phyloP scores from a whole-genome alignment of 2,888 invertebrate genomes.

The Drosophila lutescens region DNA sequence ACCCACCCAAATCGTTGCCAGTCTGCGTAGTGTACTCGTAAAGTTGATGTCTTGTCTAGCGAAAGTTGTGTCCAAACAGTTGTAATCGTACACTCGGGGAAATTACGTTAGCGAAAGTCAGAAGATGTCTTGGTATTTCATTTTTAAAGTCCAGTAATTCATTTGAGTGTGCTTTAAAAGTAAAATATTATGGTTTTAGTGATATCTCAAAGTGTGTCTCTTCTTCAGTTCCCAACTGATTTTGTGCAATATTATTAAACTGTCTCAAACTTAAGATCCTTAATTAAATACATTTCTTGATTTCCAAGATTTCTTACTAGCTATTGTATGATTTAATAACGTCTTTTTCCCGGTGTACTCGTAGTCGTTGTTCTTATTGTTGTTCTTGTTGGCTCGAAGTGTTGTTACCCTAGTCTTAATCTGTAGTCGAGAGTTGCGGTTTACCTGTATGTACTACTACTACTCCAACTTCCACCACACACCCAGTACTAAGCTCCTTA shows the following conservation, averaged over 20 bases:
- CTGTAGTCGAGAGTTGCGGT: constrained; percentile 58
- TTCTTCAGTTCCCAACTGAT: too few species aligned
- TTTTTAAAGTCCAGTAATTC: neutral
- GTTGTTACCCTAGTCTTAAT: constrained; percentile 48
- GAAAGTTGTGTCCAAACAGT: constrained; percentile 31
- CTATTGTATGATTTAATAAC: neutral
- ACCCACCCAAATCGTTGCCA: constrained; percentile 7
- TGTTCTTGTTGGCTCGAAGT: constrained; percentile 35
- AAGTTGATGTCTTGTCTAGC: constrained; percentile 39
- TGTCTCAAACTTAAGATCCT: too few species aligned
- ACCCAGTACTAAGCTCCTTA: constrained; percentile 20
- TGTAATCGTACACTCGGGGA: constrained; percentile 9
- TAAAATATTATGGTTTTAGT: too few species aligned
- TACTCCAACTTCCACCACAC: constrained; percentile 37
- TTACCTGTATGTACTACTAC: constrained; percentile 42
- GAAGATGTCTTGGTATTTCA: neutral
- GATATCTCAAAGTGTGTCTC: too few species aligned
- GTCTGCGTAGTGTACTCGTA: constrained; percentile 40
- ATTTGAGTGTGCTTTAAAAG: too few species aligned
- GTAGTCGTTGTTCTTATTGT: constrained; percentile 51
- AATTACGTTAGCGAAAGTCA: neutral
- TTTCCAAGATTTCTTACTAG: too few species aligned
- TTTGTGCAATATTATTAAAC: too few species aligned
- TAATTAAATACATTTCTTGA: too few species aligned
- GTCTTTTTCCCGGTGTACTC: constrained; percentile 40